Base-by-base conservation (phyloP, 2,113 vertebrate genomes). In the Pampusana beccarii region DNA sequence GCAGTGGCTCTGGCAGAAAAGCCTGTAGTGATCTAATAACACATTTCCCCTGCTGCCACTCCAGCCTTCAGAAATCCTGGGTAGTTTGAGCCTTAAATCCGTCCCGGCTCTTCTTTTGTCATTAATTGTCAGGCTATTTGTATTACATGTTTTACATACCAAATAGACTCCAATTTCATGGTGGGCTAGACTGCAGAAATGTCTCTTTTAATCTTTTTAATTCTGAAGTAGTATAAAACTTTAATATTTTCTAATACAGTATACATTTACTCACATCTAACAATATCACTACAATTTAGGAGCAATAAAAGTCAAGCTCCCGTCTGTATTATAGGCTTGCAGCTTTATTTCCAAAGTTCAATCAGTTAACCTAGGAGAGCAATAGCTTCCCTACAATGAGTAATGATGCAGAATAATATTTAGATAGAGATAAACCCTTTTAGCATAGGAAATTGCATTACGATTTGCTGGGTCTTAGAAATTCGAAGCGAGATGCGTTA, bases 291-390 rank as follows among this genome's bases (percentile, higher is more conserved):
- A 96, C 97, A 96, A 96, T 97, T 97, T 92, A 92, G 94, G 78
- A 97, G 94, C 93, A 95, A 94, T 92, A 90, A 94, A 97, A 98
- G 96, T 85, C 97, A 92, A 95, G 96, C 90, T 96, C 93, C 48
- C 12, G 6, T 90, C 93, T 72, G 92, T 53, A 85, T 72, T 92
- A 98, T 97, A 96, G 97, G 95, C 97, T 95, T 95, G 82, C 80
- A 58, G 96, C 94, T 97, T 95, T 96, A 92, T 94, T 97, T 97
- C 95, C 92, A 64, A 96, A 97, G 98, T 98, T 98, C 97, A 97
- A 90, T 97, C 97, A 97, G 95, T 98, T 98, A 98, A 98, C 98
- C 97, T 96, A 94, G 94, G 96, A 98, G 91, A 97, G 97, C 97
- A 96, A 96, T 96, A 97, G 97, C 94, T 93, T 93, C 91, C 86